A percentile compares a stretch with the other conserved stretches of the same genome.
phyloP scores from a whole-genome alignment of 2,113 vertebrate genomes.

The Macquaria australasica region DNA sequence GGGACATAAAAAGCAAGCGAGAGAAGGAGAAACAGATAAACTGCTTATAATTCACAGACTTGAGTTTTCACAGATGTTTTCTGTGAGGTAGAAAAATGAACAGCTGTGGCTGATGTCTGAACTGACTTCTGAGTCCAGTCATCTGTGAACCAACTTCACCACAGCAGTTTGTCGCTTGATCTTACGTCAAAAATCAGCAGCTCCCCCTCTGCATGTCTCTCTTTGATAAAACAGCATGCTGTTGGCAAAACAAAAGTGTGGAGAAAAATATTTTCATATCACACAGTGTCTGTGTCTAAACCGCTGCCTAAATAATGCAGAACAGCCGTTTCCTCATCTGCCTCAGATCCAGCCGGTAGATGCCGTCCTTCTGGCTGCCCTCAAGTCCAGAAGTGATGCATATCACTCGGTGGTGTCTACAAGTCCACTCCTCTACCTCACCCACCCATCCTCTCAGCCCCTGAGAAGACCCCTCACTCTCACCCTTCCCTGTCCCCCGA shows the following conservation, averaged over 20 bases:
- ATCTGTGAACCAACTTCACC: slow-evolving; percentile 23
- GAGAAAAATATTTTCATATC: slow-evolving; percentile 15
- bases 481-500: slow-evolving; percentile 87
- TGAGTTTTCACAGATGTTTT: slow-evolving; percentile 47
- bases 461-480: slow-evolving; percentile 84
- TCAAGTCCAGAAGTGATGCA: slow-evolving; percentile 85
- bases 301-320: slow-evolving; percentile 11
- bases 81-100: slow-evolving; percentile 7
- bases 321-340: slow-evolving; percentile 43
- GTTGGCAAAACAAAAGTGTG: slow-evolving; percentile 13
- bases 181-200: slow-evolving; percentile 16
- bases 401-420: slow-evolving; percentile 84
- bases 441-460: slow-evolving; percentile 84
- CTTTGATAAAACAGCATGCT: slow-evolving; percentile 28
- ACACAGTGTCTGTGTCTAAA: slow-evolving; percentile 9
- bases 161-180: slow-evolving; percentile 49
- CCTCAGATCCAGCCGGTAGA: slow-evolving; percentile 90
- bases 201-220: slow-evolving; percentile 8
- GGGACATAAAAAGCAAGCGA: background rate
- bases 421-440: slow-evolving; percentile 86
- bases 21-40: background rate
- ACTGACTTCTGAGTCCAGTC: slow-evolving; percentile 36
- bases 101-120: slow-evolving; percentile 29
- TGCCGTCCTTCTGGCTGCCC: slow-evolving; percentile 79
- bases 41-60: slow-evolving; percentile 10